Conservation (phyloP, 1,140 invertebrate genomes). For the Aphelenchoides fujianensis region DNA sequence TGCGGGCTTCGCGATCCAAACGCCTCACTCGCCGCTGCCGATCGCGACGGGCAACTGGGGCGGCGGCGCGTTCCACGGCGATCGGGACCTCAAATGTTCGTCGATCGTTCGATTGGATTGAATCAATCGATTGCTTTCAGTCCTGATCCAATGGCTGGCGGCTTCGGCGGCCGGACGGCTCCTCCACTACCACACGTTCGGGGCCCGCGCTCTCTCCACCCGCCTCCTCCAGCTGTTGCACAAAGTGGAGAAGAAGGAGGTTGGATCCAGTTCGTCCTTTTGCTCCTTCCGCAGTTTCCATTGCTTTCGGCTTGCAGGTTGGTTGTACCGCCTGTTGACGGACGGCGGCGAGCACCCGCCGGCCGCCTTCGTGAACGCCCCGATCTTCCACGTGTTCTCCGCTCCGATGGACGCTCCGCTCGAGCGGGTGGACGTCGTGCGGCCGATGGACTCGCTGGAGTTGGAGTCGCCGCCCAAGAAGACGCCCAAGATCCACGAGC, state of each 20-base stretch:
- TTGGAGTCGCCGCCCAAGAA: too few species aligned
- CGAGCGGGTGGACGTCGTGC: too few species aligned
- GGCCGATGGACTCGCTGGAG: too few species aligned
- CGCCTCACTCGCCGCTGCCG: conserved; percentile 63
- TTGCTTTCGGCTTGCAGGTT: background rate
- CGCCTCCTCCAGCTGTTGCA: background rate
- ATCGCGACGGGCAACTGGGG: conserved; percentile 97
- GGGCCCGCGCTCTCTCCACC: conserved; percentile 64
- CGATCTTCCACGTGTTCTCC: background rate
- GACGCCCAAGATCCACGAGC: too few species aligned
- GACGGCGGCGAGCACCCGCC: background rate
- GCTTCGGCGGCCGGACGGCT: conserved; percentile 71
- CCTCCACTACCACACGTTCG: conserved; percentile 86
- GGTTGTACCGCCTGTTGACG: background rate
- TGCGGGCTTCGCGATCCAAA: conserved; percentile 70
- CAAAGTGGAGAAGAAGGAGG: background rate
- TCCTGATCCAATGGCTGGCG: conserved; percentile 84
- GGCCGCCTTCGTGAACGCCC: background rate
- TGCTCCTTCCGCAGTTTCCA: too few species aligned
- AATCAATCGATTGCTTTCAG: conserved; percentile 54
- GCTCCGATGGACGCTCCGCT: too few species aligned
- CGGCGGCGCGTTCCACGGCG: conserved; percentile 87
- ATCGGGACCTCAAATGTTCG: conserved; percentile 79
- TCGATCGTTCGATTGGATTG: conserved; percentile 17
- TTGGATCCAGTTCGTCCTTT: background rate